Evolutionary conservation across 2,797 vertebrate genomes (phyloP).

Genomic region (Coregonus suidteri): DNA sequence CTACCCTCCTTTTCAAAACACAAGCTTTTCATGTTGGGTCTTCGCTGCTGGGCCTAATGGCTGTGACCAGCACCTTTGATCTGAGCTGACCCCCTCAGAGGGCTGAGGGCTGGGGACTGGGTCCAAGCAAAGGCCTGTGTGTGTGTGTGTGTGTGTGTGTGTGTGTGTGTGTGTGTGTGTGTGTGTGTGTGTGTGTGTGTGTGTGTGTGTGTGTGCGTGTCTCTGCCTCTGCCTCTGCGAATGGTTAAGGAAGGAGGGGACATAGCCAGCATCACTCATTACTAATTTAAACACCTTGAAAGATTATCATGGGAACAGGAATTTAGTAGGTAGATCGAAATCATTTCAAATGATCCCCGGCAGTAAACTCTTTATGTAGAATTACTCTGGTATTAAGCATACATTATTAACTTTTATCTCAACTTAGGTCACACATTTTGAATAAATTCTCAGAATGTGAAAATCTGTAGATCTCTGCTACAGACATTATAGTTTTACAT

Average conservation of each 20-base stretch:
- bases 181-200: slow-evolving; percentile 70
- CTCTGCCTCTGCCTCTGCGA: slow-evolving; percentile 41
- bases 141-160: slow-evolving; percentile 70
- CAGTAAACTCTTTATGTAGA: neutral
- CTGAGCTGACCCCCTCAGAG: slow-evolving; percentile 77
- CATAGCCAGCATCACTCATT: slow-evolving; percentile 75
- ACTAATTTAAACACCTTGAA: slow-evolving; percentile 71
- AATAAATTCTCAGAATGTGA: neutral
- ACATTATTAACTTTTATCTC: neutral
- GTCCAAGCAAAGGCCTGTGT: slow-evolving; percentile 56
- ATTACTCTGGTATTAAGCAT: neutral
- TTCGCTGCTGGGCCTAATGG: slow-evolving; percentile 79
- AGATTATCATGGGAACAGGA: slow-evolving; percentile 65
- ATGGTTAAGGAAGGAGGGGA: slow-evolving; percentile 45
- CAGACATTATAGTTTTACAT: neutral
- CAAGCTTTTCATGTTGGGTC: slow-evolving; percentile 83
- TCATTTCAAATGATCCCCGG: slow-evolving; percentile 5
- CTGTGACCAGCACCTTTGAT: slow-evolving; percentile 86
- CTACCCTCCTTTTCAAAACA: slow-evolving; percentile 80
- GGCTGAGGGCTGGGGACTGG: slow-evolving; percentile 68
- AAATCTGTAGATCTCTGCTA: neutral
- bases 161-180: slow-evolving; percentile 70
- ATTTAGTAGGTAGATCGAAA: slow-evolving; percentile 59
- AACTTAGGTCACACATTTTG: neutral
- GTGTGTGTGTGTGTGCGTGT: slow-evolving; percentile 70